Evolutionary conservation across 2,113 vertebrate species (phyloP).

Genomic region (Oxygymnocypris stewartii): DNA sequence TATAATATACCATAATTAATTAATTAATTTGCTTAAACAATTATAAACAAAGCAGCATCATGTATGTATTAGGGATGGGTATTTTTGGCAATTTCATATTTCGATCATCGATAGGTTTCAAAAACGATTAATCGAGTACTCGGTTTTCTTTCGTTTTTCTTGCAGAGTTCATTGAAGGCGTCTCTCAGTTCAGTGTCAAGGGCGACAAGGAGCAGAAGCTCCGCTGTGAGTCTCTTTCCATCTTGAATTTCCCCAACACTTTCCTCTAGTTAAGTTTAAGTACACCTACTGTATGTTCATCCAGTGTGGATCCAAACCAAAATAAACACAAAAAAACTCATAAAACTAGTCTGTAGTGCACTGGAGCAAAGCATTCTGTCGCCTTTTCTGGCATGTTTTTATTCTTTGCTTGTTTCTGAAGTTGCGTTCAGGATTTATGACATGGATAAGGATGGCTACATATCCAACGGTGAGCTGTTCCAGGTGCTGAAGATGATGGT

Average conservation of each 20-base stretch:
- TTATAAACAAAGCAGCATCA: too few species aligned
- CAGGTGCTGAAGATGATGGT: conserved; percentile 96
- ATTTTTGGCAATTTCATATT: too few species aligned
- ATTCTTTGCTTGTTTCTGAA: conserved; percentile 47
- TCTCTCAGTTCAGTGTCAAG: conserved; percentile 93
- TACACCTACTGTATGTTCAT: background rate
- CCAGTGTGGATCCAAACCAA: background rate
- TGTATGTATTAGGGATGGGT: too few species aligned
- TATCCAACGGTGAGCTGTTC: conserved; percentile 92
- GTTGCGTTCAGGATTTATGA: conserved; percentile 92
- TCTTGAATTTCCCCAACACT: background rate
- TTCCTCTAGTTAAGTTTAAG: background rate
- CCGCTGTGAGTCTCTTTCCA: conserved; percentile 81
- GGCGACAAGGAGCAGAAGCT: conserved; percentile 92
- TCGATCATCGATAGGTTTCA: too few species aligned
- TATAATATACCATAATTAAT: too few species aligned
- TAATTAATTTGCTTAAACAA: too few species aligned
- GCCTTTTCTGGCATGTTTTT: background rate
- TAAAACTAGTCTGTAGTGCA: background rate
- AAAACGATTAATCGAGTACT: too few species aligned
- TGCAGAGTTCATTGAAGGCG: conserved; percentile 90
- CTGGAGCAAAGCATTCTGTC: too few species aligned
- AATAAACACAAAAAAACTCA: background rate
- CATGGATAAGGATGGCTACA: conserved; percentile 93
- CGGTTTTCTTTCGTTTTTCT: conserved; percentile 36